phyloP scores from a whole-genome alignment of 2,797 vertebrate genomes.

The Danio jaintianensis region DNA sequence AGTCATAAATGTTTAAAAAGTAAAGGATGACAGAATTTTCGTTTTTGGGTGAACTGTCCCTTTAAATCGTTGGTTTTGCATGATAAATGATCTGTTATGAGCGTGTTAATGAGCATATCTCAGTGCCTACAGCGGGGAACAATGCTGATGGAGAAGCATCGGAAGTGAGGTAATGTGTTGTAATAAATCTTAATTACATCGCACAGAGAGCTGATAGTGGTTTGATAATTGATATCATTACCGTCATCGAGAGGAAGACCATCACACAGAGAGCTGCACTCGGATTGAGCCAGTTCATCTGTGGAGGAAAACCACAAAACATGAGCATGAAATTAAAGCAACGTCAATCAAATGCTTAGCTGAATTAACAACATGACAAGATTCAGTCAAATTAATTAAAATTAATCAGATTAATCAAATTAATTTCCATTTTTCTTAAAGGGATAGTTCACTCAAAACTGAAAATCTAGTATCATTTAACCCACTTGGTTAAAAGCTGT shows the following conservation, averaged over 20 bases:
- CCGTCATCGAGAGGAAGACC: conserved; percentile 91
- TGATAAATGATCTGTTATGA: conserved; percentile 7
- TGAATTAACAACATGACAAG: not conserved
- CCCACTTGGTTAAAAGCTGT: too few species aligned
- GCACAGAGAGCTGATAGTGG: conserved; percentile 5
- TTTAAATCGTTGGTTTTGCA: not conserved
- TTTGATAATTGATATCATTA: conserved; percentile 63
- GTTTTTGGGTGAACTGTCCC: too few species aligned
- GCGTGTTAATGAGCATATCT: not conserved
- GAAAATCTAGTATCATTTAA: too few species aligned
- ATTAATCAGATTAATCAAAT: too few species aligned
- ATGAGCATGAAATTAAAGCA: not conserved
- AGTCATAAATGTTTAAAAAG: too few species aligned
- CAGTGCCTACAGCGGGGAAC: not conserved
- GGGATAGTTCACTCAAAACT: too few species aligned
- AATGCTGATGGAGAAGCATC: not conserved
- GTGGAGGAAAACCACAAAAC: conserved; percentile 53
- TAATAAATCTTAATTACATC: conserved; percentile 21
- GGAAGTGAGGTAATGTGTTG: not conserved
- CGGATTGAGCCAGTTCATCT: conserved; percentile 93
- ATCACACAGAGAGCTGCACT: conserved; percentile 91
- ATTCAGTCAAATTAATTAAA: too few species aligned
- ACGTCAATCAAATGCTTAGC: not conserved
- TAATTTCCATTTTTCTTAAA: too few species aligned
- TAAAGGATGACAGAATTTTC: too few species aligned